Evolutionary conservation across 2,888 invertebrate species (phyloP).

Genomic region (Drosophila formosana): DNA sequence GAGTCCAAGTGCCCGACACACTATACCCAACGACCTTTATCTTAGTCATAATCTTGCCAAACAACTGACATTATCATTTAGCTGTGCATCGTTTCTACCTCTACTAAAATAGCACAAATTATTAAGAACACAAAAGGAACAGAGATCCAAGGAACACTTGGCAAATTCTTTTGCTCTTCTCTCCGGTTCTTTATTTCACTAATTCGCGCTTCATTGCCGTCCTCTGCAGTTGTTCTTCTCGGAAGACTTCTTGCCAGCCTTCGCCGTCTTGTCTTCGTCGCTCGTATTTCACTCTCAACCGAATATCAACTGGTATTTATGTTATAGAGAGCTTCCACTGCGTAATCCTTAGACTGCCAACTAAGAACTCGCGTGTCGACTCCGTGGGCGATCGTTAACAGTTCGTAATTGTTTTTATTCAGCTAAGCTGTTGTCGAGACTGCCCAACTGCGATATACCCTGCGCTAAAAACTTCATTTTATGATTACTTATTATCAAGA

Average conservation of each 20-base stretch:
- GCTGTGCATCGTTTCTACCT: conserved; percentile 17
- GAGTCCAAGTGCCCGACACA: not conserved
- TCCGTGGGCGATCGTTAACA: conserved; percentile 1
- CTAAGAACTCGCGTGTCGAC: not conserved
- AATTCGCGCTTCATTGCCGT: conserved; percentile 1
- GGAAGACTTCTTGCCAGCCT: not conserved
- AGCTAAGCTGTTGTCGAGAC: not conserved
- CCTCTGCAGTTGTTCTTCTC: not conserved
- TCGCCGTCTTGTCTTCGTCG: not conserved
- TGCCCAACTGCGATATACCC: not conserved
- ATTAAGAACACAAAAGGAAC: conserved; percentile 14
- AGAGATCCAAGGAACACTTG: not conserved
- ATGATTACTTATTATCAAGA: too few relatives aligned
- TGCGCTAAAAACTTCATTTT: not conserved
- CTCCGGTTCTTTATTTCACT: not conserved
- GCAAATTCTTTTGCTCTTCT: conserved; percentile 5
- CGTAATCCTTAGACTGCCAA: not conserved
- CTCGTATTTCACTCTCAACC: not conserved
- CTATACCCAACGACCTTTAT: conserved; percentile 11
- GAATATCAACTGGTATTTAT: not conserved
- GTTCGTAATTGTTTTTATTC: conserved; percentile 2
- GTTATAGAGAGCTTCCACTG: not conserved
- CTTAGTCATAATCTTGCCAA: conserved; percentile 42
- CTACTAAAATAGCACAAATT: conserved; percentile 33
- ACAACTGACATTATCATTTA: conserved; percentile 52